Base-by-base conservation (phyloP, 2,797 vertebrate species). In the Cirrhinus molitorella region DNA sequence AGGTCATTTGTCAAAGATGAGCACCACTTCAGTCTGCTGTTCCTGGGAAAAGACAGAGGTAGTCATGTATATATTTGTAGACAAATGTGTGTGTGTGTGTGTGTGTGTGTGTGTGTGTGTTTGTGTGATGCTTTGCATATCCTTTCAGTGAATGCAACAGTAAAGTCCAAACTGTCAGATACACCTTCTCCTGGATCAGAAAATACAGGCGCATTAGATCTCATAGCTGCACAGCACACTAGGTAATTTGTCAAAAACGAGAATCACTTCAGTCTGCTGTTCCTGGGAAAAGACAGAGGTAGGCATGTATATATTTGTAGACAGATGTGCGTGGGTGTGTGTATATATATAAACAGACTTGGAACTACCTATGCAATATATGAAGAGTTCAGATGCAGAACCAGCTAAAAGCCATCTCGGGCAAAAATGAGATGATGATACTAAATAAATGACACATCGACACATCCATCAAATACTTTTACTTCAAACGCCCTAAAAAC, bases 21-120 rank as follows among this genome's bases (percentile, higher is more conserved):
- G 92, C 95, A 95, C 93, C 97, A 97, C 93, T 98, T 98, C 95
- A 96, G 96, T 94, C 96, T 99, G 95, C 95, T 99, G 94, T 98
- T 99, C 95, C 96, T 98, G 91, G 98, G 93, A 92, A 96, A 97
- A 95, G 98, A 99, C 91, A 96, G 97, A 95, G 98, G 98, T 98
- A 96, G 95, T 40, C 34, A 12, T 40, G 19, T 66, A 34, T 73
- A 19, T 73, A 2, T 4, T 73, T 73, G 17, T 53, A n/a, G 71
- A 34, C 28, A 55, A 19, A 55, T 34, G n/a, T 74, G 19, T 53
- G 5, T 21, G 9, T 37, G 59, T 31, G 57, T 61, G 59, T 57
- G 55, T 57, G 21, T 57, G 53, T 55, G 8, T 55, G 1, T 57
- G 23, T 53, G 49, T 53, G 49, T 21, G 53, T n/a, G 21, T n/a